A percentile compares a stretch with the other conserved stretches of the same genome.
phyloP scores from a whole-genome alignment of 2,113 vertebrate genomes.

The Megaceryle maxima region DNA sequence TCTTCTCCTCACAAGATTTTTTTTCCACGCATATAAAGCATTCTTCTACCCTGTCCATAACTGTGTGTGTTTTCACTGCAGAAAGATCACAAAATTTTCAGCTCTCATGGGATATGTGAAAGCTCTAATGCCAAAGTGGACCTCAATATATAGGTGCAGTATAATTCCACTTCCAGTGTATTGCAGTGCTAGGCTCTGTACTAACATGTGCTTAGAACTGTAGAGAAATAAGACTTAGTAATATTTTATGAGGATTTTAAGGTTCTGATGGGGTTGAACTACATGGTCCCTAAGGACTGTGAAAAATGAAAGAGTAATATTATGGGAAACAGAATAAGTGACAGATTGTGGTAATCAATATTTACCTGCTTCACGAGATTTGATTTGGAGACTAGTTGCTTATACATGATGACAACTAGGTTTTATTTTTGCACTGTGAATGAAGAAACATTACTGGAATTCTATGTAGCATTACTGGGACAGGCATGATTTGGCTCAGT shows the following conservation, averaged over 20 bases:
- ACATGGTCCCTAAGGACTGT: neutral
- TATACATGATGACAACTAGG: neutral
- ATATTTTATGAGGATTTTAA: neutral
- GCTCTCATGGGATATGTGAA: neutral
- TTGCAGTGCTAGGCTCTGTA: neutral
- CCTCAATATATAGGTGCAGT: neutral
- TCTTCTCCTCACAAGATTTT: neutral
- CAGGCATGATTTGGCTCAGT: neutral
- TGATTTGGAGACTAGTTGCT: neutral
- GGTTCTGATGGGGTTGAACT: neutral
- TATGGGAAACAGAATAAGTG: neutral
- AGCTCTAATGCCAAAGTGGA: neutral
- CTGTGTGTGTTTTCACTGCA: neutral
- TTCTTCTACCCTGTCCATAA: neutral
- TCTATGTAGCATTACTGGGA: neutral
- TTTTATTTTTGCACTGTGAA: neutral
- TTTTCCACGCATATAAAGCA: rapidly evolving
- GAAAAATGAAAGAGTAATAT: neutral
- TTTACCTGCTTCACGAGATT: neutral
- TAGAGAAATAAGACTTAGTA: neutral
- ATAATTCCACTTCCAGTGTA: neutral
- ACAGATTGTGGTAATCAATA: neutral
- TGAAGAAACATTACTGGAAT: neutral
- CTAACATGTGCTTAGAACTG: rapidly evolving
- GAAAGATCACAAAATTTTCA: neutral